Evolutionary conservation across 2,113 vertebrate genomes (phyloP).

Genomic region (Ciconia boyciana): DNA sequence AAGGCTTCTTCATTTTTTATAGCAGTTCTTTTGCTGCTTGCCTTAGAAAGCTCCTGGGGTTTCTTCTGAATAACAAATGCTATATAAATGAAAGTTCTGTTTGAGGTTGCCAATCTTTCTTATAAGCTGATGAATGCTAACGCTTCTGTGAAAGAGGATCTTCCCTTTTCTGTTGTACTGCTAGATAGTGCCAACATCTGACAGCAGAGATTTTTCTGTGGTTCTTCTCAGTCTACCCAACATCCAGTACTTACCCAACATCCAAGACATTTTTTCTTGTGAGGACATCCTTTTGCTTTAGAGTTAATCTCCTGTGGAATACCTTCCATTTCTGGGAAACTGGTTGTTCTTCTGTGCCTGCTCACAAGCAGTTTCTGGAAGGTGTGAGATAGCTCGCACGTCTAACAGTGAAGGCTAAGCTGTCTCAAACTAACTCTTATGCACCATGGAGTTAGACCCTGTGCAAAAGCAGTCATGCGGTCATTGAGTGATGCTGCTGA

Average conservation of each 20-base stretch:
- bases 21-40: background rate
- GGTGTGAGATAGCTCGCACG: background rate
- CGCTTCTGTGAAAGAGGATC: background rate
- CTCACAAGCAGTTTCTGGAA: background rate
- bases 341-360: background rate
- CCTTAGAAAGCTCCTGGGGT: background rate
- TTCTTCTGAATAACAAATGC: background rate
- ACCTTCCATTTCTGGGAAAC: background rate
- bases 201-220: background rate
- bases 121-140: background rate
- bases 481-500: background rate
- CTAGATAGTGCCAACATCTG: background rate
- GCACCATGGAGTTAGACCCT: background rate
- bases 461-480: background rate
- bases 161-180: background rate
- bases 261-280: accelerated
- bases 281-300: background rate
- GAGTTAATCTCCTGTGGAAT: background rate
- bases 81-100: background rate
- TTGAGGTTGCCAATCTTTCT: background rate
- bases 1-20: background rate
- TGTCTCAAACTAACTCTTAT: background rate
- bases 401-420: background rate
- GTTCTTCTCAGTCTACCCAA: background rate
- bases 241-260: background rate